Conservation (phyloP, 2,888 invertebrate genomes). For the Epinotia bilunana region DNA sequence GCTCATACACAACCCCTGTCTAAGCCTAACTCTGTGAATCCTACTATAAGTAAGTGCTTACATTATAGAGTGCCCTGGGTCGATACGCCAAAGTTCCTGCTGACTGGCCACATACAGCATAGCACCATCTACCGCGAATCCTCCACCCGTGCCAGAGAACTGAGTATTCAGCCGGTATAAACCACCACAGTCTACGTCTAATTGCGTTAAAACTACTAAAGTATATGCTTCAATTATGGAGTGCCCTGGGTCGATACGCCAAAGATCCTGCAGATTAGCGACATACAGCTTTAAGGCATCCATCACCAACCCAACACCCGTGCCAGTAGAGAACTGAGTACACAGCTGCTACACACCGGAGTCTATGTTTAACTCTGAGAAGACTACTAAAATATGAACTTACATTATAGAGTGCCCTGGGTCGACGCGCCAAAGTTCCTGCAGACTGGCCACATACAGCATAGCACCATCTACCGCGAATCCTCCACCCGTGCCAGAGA, state of each 20-base stretch:
- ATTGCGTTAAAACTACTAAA: no score
- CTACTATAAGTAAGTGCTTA: background rate
- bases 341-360: no score
- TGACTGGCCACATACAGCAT: slow-evolving; percentile 80
- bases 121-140: slow-evolving; percentile 86
- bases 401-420: background rate
- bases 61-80: background rate
- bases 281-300: no score
- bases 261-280: no score
- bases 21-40: background rate
- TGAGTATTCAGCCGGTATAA: slow-evolving; percentile 53
- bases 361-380: no score
- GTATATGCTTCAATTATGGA: no score
- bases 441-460: slow-evolving; percentile 55
- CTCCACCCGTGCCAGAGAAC: slow-evolving; percentile 48
- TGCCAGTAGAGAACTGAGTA: no score
- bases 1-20: background rate
- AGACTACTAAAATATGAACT: background rate
- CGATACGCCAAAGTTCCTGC: slow-evolving; percentile 19
- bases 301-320: no score
- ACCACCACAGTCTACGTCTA: slow-evolving; percentile 58
- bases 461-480: slow-evolving; percentile 88
- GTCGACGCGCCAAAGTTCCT: background rate
- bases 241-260: no score
- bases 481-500: slow-evolving; percentile 56